A percentile compares a stretch with the other conserved stretches of the same genome.
Evolutionary conservation across 2,888 invertebrate species (phyloP).

Genomic region (Lasioglossum oenotherae): DNA sequence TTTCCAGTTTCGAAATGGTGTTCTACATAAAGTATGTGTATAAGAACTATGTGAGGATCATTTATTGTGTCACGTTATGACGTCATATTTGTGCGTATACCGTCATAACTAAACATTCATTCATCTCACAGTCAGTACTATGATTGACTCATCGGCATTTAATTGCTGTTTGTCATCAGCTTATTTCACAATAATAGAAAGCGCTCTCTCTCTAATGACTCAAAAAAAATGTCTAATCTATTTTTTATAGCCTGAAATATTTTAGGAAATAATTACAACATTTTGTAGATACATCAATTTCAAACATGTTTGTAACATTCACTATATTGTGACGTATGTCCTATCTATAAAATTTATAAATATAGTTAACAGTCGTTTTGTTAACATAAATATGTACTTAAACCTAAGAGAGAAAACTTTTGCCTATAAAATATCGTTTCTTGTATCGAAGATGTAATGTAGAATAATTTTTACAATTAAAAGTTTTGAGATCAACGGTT

Average conservation of each 20-base stretch:
- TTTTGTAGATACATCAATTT: neutral
- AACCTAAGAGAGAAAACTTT: neutral
- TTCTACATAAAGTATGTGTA: neutral
- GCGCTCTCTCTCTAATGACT: neutral
- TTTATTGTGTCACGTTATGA: neutral
- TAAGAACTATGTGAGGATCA: neutral
- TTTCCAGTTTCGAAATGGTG: neutral
- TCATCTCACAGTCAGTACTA: neutral
- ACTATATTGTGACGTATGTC: neutral
- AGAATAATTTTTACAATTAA: neutral
- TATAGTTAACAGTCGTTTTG: neutral
- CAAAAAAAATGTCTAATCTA: neutral
- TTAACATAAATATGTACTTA: neutral
- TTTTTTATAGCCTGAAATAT: neutral
- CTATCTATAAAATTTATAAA: neutral
- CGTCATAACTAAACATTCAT: conserved; percentile 2
- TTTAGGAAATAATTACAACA: neutral
- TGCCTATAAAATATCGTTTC: neutral
- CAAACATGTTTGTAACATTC: neutral
- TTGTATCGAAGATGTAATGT: neutral
- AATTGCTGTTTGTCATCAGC: neutral
- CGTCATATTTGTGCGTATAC: neutral
- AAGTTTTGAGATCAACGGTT: neutral
- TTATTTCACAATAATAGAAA: neutral
- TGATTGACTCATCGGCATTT: neutral